These are phyloP conservation scores for Drosophila niveifrons DNA, from an alignment of 2,888 invertebrate genomes.

Conservation along the genomic window DNA sequence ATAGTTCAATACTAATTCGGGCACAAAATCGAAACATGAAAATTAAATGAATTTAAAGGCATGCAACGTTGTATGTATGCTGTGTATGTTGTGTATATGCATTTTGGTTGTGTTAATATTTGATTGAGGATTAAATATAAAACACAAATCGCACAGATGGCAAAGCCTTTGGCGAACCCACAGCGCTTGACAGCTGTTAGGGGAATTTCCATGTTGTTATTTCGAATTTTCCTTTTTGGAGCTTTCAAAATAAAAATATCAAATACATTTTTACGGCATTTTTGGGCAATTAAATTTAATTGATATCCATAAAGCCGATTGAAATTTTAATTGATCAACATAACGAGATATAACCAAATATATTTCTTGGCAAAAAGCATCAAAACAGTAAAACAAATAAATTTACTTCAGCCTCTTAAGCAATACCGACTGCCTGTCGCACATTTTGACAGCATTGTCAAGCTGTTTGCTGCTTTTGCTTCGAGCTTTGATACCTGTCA, in stretches of 20 bases:
- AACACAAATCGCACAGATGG: slow-evolving; percentile 31
- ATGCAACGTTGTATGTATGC: neutral
- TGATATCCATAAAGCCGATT: slow-evolving; percentile 36
- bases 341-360: neutral
- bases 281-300: slow-evolving; percentile 32
- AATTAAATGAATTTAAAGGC: slow-evolving; percentile 18
- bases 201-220: slow-evolving; percentile 7
- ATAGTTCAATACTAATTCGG: slow-evolving; percentile 34
- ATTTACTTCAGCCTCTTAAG: slow-evolving; percentile 23
- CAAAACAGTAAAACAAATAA: neutral
- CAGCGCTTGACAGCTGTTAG: neutral
- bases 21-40: slow-evolving; percentile 9
- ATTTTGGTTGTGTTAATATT: slow-evolving; percentile 55
- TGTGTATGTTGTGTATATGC: slow-evolving; percentile 16
- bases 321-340: slow-evolving; percentile 9
- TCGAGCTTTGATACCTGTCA: neutral
- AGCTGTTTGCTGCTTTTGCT: neutral
- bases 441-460: slow-evolving; percentile 6
- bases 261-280: slow-evolving; percentile 8
- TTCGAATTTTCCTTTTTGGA: slow-evolving; percentile 6
- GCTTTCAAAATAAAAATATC: slow-evolving; percentile 3
- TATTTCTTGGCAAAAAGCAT: neutral
- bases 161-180: slow-evolving; percentile 7
- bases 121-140: slow-evolving; percentile 61
- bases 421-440: neutral